phyloP scores from a whole-genome alignment of 2,797 vertebrate species.

The Sus cebifrons region DNA sequence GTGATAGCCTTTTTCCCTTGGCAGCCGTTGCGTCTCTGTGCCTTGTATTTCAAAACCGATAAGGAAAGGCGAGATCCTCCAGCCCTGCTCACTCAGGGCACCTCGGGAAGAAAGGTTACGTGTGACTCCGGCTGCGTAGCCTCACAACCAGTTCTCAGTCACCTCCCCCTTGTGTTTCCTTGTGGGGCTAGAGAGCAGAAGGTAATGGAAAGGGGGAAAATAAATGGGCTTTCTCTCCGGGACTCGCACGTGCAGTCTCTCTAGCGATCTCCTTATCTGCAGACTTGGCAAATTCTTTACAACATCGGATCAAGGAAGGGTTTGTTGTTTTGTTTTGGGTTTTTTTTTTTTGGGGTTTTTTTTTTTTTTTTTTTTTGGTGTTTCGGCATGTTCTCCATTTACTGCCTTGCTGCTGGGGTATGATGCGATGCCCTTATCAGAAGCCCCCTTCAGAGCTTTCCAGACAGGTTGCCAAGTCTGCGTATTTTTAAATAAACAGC shows the following conservation, averaged over 20 bases:
- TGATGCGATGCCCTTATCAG: slow-evolving; percentile 72
- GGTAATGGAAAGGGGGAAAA: slow-evolving; percentile 70
- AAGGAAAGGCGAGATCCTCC: slow-evolving; percentile 84
- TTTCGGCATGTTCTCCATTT: slow-evolving; percentile 85
- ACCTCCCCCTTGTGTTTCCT: not conserved
- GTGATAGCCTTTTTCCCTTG: slow-evolving; percentile 95
- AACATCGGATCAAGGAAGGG: slow-evolving; percentile 77
- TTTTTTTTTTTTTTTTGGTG: slow-evolving; percentile 60
- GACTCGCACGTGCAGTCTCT: slow-evolving; percentile 74
- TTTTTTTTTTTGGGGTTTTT: slow-evolving; percentile 51
- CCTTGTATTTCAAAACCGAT: slow-evolving; percentile 89
- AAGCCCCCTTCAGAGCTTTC: slow-evolving; percentile 66
- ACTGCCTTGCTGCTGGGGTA: slow-evolving; percentile 75
- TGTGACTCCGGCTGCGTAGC: not conserved
- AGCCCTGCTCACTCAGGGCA: not conserved
- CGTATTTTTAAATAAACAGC: slow-evolving; percentile 82
- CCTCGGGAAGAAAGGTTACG: not conserved
- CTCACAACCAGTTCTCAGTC: not conserved
- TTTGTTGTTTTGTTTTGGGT: slow-evolving; percentile 56
- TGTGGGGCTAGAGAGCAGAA: slow-evolving; percentile 55
- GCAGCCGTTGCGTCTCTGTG: slow-evolving; percentile 86
- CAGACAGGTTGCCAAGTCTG: slow-evolving; percentile 66
- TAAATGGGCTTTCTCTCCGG: slow-evolving; percentile 71
- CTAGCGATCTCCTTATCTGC: slow-evolving; percentile 71
- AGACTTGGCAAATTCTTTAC: slow-evolving; percentile 79